phyloP scores from a whole-genome alignment of 2,113 vertebrate species.

The Festucalex cinctus region DNA sequence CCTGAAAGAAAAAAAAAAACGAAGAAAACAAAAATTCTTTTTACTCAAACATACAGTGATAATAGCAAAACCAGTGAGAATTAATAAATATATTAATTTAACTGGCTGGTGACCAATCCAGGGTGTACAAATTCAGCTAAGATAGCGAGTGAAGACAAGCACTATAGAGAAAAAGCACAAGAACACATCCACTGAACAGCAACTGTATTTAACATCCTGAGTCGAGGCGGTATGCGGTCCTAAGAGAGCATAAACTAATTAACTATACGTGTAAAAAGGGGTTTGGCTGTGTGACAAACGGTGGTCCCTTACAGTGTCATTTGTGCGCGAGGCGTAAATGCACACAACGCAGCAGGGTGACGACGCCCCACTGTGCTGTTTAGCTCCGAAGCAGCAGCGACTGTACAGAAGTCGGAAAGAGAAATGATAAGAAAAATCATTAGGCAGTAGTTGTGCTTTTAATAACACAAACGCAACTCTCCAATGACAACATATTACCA shows the following conservation, averaged over 20 bases:
- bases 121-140: no score
- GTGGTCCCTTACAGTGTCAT: conserved; percentile 11
- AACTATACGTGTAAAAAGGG: not conserved
- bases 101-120: no score
- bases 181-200: not conserved
- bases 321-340: conserved; percentile 21
- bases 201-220: not conserved
- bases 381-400: not conserved
- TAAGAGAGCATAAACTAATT: not conserved
- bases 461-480: not conserved
- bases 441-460: not conserved
- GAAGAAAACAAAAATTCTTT: no score
- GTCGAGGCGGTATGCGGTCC: not conserved
- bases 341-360: conserved; percentile 12
- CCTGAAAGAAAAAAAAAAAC: no score
- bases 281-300: conserved; percentile 8
- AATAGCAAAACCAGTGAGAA: no score
- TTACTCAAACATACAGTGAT: no score
- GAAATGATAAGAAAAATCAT: not conserved
- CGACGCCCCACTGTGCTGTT: conserved; percentile 14
- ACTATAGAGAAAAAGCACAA: not conserved
- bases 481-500: not conserved
- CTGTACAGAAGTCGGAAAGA: not conserved
- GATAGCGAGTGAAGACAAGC: no score
- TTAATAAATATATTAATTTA: no score